Evolutionary conservation across 2,888 invertebrate species (phyloP).

Genomic region (Plemyria rubiginata): DNA sequence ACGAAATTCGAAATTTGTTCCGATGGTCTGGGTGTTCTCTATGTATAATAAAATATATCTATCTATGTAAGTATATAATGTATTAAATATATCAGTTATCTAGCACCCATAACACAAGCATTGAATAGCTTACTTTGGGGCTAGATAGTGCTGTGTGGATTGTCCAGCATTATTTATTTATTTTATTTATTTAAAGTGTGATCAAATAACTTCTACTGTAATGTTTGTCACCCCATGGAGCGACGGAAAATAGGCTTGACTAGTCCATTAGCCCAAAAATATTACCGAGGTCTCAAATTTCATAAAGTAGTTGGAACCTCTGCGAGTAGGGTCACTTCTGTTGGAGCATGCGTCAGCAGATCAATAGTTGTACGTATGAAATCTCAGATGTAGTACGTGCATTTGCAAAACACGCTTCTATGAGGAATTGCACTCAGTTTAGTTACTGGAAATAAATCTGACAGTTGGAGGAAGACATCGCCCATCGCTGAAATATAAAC

Average conservation of each 20-base stretch:
- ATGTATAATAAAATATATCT: too few species aligned
- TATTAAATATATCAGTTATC: too few species aligned
- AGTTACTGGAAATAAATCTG: neutral
- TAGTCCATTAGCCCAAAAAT: slow-evolving; percentile 14
- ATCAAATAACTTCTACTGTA: slow-evolving; percentile 11
- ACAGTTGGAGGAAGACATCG: too few species aligned
- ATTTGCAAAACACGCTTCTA: neutral
- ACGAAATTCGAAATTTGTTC: too few species aligned
- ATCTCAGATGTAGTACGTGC: neutral
- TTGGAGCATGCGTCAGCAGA: slow-evolving; percentile 7
- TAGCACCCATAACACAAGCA: too few species aligned
- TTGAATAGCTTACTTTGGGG: too few species aligned
- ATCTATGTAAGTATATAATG: too few species aligned
- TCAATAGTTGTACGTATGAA: neutral
- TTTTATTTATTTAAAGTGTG: too few species aligned
- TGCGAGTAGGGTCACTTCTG: neutral
- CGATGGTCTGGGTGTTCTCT: too few species aligned
- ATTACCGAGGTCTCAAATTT: slow-evolving; percentile 3
- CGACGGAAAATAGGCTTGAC: slow-evolving; percentile 6
- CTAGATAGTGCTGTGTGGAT: too few species aligned
- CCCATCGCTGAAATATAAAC: too few species aligned
- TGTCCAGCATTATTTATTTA: too few species aligned
- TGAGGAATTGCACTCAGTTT: neutral
- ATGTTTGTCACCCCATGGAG: slow-evolving; percentile 11
- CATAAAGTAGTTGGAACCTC: neutral